These are phyloP conservation scores for Cirrhinus mrigala DNA, from an alignment of 2,797 vertebrate species.

Conservation along the genomic window DNA sequence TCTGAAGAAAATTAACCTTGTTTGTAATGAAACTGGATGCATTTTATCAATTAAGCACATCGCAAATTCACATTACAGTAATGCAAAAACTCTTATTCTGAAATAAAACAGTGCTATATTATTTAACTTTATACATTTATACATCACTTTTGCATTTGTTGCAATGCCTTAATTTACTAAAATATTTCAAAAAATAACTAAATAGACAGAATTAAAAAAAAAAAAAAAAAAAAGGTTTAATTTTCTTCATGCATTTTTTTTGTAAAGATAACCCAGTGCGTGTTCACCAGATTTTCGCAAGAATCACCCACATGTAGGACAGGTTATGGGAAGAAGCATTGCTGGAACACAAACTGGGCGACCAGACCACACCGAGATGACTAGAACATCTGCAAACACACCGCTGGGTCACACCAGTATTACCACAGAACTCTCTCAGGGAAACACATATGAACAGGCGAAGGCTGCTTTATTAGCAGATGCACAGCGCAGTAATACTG, in stretches of 20 bases:
- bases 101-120: too few relatives aligned
- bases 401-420: background rate
- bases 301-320: constrained; percentile 26
- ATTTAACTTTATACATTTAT: background rate
- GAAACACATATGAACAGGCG: background rate
- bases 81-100: too few relatives aligned
- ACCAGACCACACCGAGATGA: constrained; percentile 42
- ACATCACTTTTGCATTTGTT: background rate
- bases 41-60: background rate
- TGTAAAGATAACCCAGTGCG: background rate
- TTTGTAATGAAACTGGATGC: background rate
- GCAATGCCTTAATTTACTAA: background rate
- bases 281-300: background rate
- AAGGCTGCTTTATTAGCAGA: constrained; percentile 11
- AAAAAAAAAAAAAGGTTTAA: background rate
- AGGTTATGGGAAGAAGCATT: constrained; percentile 28
- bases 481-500: constrained; percentile 21
- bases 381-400: background rate
- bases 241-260: background rate
- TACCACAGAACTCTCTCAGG: constrained; percentile 29
- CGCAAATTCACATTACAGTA: background rate
- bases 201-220: background rate
- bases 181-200: background rate
- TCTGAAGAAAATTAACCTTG: background rate
- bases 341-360: background rate